Percentiles rank a stretch among this genome's conserved stretches.
phyloP scores from a whole-genome alignment of 2,113 vertebrate genomes.

The Nymphicus hollandicus region DNA sequence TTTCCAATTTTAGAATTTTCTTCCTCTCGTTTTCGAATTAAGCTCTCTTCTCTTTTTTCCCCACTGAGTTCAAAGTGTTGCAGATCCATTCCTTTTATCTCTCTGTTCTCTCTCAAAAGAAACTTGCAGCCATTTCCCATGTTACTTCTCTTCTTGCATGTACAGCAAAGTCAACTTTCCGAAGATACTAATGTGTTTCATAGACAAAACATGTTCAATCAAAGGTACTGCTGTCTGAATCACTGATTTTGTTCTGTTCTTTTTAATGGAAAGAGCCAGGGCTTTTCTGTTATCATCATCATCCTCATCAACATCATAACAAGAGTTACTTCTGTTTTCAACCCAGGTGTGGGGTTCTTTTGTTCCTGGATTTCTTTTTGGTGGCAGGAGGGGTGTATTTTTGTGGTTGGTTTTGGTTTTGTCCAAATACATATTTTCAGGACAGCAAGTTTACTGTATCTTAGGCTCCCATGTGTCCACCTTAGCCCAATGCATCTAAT shows the following conservation, averaged over 20 bases:
- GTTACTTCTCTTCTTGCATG: background rate
- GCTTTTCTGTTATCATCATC: background rate
- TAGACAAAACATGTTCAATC: background rate
- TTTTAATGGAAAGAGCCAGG: background rate
- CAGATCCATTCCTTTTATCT: background rate
- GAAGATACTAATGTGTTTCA: background rate
- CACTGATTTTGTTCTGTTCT: background rate
- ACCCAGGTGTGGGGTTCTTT: background rate
- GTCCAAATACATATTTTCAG: background rate
- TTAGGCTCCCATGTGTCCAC: background rate
- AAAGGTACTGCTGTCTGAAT: background rate
- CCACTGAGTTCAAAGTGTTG: background rate
- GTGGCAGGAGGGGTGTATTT: background rate
- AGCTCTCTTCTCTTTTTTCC: background rate
- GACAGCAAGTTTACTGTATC: background rate
- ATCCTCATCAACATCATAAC: background rate
- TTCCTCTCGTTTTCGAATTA: background rate
- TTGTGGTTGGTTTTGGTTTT: background rate
- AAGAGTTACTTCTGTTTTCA: background rate
- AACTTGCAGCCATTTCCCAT: background rate
- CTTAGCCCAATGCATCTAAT: background rate
- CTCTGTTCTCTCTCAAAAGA: background rate
- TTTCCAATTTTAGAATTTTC: conserved; percentile 20
- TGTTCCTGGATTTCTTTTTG: background rate
- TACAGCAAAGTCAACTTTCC: background rate